Base-by-base conservation (phyloP, 37 sponge, comb jelly and placozoan genomes). In the Diacarnus erythraeanus region DNA sequence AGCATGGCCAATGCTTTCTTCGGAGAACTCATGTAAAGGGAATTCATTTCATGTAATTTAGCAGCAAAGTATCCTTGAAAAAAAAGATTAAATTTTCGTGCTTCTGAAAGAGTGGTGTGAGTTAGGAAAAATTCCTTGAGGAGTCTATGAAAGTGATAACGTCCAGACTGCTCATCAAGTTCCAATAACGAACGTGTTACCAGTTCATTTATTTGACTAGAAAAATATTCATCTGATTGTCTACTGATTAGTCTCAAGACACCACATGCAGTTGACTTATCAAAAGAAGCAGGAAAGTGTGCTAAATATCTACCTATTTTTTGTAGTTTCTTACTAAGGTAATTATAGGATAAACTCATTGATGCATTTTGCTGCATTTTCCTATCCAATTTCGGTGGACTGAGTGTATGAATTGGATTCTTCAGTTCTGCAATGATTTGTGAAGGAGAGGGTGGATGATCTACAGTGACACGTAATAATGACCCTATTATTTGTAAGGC, bases 91-190 rank as follows among this genome's bases (percentile, higher is more conserved):
- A 76, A 76, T 21, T 51, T 8, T 38, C 25, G 21, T 76, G 4
- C 9, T 22, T 67, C 76, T 35, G 2, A 3, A 9, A 29, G 51
- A 47, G 6, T 3, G 21, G 39, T 18, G 26, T 76, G 23, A 6
- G 39, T 6, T 12, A 56, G 21, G n/a, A 83, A 83, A 29, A 37
- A 83, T 23, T 51, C 68, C 44, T 37, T n/a, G 8, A 83, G 64
- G 41, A 83, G 58, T 37, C 57, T 42, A 30, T 83, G 84, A 44
- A 76, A 83, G 30, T 65, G 75, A 41, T 83, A 83, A 0, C 84
- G 64, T 17, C 57, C 8, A 37, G 57, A 35, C 0, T 5, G 51
- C 29, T 25, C 36, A 67, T 65, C 63, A 31, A 43, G 47, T 40
- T 76, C 64, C 0, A 83, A 57, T 21, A 83, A 57, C 10, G 84